Conservation (phyloP, 2,113 vertebrate species). For the Ellobius talpinus region DNA sequence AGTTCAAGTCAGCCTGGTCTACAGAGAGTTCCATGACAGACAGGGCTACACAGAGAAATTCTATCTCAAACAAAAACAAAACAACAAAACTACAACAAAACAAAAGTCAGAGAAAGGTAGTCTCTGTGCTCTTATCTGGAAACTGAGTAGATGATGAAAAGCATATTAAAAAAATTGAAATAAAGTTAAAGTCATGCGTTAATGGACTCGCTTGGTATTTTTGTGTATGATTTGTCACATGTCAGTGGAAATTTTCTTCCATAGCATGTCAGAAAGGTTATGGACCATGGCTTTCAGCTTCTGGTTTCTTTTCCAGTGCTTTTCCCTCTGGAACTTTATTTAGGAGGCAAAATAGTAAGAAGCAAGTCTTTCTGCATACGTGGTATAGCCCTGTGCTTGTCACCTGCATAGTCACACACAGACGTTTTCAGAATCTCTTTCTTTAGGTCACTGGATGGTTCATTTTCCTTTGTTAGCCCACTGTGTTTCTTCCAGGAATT, state of each 20-base stretch:
- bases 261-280: neutral
- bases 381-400: neutral
- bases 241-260: slow-evolving; percentile 18
- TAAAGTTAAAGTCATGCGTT: neutral
- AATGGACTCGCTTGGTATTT: slow-evolving; percentile 11
- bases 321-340: neutral
- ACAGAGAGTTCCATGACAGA: neutral
- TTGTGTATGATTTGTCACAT: slow-evolving; percentile 28
- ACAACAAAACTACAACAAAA: too few relatives aligned
- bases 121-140: neutral
- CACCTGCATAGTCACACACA: neutral
- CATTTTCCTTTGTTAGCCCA: neutral
- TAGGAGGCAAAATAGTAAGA: neutral
- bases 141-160: slow-evolving; percentile 46
- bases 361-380: neutral
- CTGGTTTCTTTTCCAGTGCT: neutral
- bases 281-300: neutral
- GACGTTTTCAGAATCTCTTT: neutral
- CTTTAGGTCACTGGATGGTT: neutral
- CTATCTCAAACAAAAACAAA: neutral
- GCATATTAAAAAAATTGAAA: neutral
- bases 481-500: neutral
- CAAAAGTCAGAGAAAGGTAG: neutral
- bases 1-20: neutral
- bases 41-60: neutral